Percentiles rank a stretch among this genome's conserved stretches.
Evolutionary conservation across 2,888 invertebrate genomes (phyloP).

Genomic region (Acrobasis repandana): DNA sequence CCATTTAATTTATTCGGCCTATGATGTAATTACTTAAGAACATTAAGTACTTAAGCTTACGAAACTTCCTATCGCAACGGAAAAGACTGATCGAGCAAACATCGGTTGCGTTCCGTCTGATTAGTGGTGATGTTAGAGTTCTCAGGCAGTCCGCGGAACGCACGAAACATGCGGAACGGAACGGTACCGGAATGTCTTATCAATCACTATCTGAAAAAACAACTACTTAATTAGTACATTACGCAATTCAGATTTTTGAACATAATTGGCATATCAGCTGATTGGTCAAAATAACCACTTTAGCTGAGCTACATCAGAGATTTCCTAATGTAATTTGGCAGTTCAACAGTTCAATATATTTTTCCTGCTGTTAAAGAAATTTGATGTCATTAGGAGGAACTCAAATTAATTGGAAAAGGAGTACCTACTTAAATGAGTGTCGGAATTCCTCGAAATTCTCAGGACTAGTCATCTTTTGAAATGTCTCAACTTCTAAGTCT

Average conservation of each 20-base stretch:
- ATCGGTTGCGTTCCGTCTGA: slow-evolving; percentile 30
- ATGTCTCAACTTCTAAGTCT: too few species aligned
- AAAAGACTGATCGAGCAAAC: slow-evolving; percentile 36
- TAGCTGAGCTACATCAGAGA: too few species aligned
- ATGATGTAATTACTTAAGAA: slow-evolving; percentile 1
- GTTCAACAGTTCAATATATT: too few species aligned
- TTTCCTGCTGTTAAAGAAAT: too few species aligned
- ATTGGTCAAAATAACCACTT: too few species aligned
- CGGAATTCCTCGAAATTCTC: too few species aligned
- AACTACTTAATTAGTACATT: slow-evolving; percentile 31
- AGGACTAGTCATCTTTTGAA: too few species aligned
- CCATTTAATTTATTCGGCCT: neutral
- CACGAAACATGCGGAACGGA: slow-evolving; percentile 45
- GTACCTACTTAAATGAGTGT: too few species aligned
- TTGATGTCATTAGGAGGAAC: too few species aligned
- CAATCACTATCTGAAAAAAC: slow-evolving; percentile 39
- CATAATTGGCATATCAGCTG: too few species aligned
- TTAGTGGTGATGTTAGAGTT: slow-evolving; percentile 37
- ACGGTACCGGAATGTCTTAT: slow-evolving; percentile 37
- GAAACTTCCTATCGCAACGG: slow-evolving; percentile 22
- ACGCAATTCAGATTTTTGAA: slow-evolving; percentile 15
- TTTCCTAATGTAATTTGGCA: too few species aligned
- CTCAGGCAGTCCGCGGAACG: slow-evolving; percentile 61
- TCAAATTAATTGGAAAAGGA: too few species aligned
- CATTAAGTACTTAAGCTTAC: slow-evolving; percentile 7